Evolutionary conservation across 2,888 invertebrate species (phyloP).

Genomic region (Corythucha ciliata): DNA sequence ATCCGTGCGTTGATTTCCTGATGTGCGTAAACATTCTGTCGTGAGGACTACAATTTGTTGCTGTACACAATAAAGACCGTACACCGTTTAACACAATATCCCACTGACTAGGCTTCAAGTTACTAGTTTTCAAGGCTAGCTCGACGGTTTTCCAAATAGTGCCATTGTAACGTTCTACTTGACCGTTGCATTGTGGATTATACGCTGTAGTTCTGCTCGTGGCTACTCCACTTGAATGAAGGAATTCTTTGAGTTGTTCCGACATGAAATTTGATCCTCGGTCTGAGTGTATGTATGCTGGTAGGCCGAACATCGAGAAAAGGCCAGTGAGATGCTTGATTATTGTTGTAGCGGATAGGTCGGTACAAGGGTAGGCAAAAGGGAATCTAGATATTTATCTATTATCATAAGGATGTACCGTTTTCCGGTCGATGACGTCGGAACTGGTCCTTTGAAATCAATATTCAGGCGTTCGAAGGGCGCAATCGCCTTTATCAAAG

Average conservation of each 20-base stretch:
- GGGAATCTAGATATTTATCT: constrained; percentile 28
- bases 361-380: constrained; percentile 22
- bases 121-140: too few species aligned
- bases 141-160: too few species aligned
- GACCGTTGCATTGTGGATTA: too few species aligned
- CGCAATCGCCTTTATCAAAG: too few species aligned
- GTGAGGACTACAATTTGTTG: constrained; percentile 14
- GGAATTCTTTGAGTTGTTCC: too few species aligned
- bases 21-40: constrained; percentile 10
- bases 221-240: too few species aligned
- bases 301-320: background rate
- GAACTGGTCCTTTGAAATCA: too few species aligned
- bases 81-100: too few species aligned
- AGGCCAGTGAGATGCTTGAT: constrained; percentile 5
- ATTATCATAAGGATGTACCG: constrained; percentile 23
- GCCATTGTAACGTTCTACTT: too few species aligned
- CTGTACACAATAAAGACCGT: constrained; percentile 11
- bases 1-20: constrained; percentile 1
- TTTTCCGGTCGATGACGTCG: constrained; percentile 11
- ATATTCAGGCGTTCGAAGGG: too few species aligned
- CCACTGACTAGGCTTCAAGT: too few species aligned
- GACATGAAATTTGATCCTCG: background rate
- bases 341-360: constrained; percentile 18
- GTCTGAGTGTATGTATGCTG: constrained; percentile 7
- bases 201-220: too few species aligned